Base-by-base conservation (phyloP, 2,888 invertebrate species). In the Pemphredon lugubris region DNA sequence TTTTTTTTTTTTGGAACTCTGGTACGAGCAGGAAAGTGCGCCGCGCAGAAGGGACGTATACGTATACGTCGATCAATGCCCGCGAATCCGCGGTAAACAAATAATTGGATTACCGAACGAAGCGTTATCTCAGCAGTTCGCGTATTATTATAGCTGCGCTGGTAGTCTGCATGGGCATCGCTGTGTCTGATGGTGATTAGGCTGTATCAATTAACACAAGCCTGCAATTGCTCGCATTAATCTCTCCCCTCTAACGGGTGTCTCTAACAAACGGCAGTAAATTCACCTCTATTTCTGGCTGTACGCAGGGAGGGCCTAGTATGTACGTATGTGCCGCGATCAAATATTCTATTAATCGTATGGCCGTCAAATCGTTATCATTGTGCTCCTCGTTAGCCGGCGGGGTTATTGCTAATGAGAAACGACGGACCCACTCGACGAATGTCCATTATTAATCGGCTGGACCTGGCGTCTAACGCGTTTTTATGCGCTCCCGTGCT, bases 201-300 rank as follows among this genome's bases (percentile, higher is more conserved):
- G 77, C 77, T 72, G 76, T 80, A 83, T 83, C 77, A 79, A 83
- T 84, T 81, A 83, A 81, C 78, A 72, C 77, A 68, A 66, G 75
- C 76, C 79, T 81, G 79, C 79, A 79, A 79, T 81, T 79, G 79
- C 82, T 71, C 75, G 70, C 82, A 83, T 83, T 83, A 83, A 83
- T 84, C 77, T 83, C 73, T 63, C 75, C 71, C 69, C 78, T 72
- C 78, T 77, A 81, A 69, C 78, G 74, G 78, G 81, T 74, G 78
- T 81, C 75, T 74, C 79, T 74, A 79, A 79, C 79, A 79, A 79
- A 81, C 79, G 69, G 66, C 69, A 77, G 79, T 79, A 79, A 79
- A 79, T 79, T 67, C 71, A 55, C 60, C 72, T 73, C 69, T 69
- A 75, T 81, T 78, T 81, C 78, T 67, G 18, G 44, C 20, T 32